These are phyloP conservation scores for Aradus depressus DNA, from an alignment of 2,888 invertebrate genomes.

Conservation along the genomic window DNA sequence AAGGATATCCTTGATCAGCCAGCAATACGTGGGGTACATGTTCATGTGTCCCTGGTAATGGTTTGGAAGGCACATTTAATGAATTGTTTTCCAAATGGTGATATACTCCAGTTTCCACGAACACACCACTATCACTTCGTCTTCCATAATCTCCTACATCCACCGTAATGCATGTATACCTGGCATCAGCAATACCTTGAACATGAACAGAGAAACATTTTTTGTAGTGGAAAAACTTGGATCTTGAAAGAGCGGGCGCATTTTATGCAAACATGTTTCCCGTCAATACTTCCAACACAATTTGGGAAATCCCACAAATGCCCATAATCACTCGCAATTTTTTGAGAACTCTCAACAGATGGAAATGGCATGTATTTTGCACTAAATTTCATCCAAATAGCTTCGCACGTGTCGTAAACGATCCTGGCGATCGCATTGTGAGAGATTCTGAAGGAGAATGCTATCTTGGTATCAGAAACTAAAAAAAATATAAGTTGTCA, in stretches of 20 bases:
- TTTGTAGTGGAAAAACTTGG: background rate
- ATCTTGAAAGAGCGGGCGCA: background rate
- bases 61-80: background rate
- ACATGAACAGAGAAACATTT: constrained; percentile 1
- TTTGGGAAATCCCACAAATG: background rate
- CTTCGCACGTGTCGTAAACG: background rate
- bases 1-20: constrained; percentile 6
- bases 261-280: constrained; percentile 1
- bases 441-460: background rate
- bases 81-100: background rate
- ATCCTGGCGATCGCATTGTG: background rate
- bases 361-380: background rate
- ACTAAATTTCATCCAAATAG: background rate
- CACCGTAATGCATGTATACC: background rate
- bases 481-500: too few species aligned
- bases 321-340: background rate
- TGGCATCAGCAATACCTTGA: background rate
- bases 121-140: constrained; percentile 1
- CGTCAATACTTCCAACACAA: constrained; percentile 1
- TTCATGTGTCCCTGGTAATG: background rate
- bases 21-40: constrained; percentile 1
- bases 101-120: background rate
- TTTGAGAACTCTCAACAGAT: background rate
- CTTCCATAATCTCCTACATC: constrained; percentile 1
- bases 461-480: too few species aligned